Evolutionary conservation across 2,113 vertebrate genomes (phyloP).

Genomic region (Tragelaphus strepsiceros): DNA sequence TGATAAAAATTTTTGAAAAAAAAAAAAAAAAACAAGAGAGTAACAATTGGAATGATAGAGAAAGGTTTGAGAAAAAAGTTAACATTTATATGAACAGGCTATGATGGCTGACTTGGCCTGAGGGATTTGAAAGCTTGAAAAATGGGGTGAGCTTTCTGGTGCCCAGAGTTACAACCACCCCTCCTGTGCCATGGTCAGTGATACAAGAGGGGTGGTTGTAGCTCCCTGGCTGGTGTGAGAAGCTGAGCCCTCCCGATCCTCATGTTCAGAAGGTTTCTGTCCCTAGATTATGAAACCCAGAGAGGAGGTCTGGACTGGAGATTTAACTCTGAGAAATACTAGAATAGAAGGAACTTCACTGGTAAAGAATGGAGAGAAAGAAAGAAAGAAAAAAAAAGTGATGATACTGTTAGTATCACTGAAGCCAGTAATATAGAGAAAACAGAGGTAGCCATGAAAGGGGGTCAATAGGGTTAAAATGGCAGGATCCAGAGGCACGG

Average conservation of each 20-base stretch:
- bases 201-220: neutral
- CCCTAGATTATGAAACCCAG: neutral
- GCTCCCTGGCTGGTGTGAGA: fast-evolving
- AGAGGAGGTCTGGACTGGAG: neutral
- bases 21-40: neutral
- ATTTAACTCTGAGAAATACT: neutral
- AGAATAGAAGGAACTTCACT: neutral
- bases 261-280: neutral
- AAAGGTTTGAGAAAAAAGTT: neutral
- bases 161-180: neutral
- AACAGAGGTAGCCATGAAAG: neutral
- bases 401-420: neutral
- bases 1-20: neutral
- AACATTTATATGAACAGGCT: fast-evolving
- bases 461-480: neutral
- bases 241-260: neutral
- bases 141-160: neutral
- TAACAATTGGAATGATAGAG: neutral
- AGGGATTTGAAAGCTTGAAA: neutral
- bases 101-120: neutral
- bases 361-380: neutral
- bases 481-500: neutral
- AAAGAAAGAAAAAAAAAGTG: neutral
- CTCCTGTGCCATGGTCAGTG: fast-evolving
- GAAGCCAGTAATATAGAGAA: neutral